Percentiles rank a stretch among this genome's conserved stretches.
These are phyloP conservation scores for Cecidostiba fungosa DNA, from an alignment of 2,888 invertebrate species.

Conservation along the genomic window DNA sequence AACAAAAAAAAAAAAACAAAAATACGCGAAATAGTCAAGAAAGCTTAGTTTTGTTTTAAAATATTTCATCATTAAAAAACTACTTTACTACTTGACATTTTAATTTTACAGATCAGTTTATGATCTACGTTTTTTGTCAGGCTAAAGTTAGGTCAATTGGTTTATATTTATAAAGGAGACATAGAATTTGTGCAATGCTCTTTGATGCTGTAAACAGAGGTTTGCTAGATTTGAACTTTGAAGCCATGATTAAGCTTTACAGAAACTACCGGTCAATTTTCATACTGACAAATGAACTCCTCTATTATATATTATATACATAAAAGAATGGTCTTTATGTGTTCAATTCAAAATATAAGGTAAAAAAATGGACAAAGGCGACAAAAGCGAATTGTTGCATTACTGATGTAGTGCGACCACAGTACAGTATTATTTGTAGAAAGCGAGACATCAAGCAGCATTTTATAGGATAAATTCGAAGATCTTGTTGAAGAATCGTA, in stretches of 20 bases:
- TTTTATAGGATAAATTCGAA: constrained; percentile 43
- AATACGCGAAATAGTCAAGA: background rate
- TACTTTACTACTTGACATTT: background rate
- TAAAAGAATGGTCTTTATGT: constrained; percentile 59
- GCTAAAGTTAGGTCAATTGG: background rate
- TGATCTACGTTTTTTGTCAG: background rate
- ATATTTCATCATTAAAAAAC: background rate
- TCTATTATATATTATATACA: constrained; percentile 30
- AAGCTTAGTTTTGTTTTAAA: background rate
- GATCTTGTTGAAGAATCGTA: constrained; percentile 55
- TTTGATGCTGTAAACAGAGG: constrained; percentile 33
- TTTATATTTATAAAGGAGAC: constrained; percentile 36
- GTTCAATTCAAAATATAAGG: constrained; percentile 42
- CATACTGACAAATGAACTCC: constrained; percentile 18
- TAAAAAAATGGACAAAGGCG: constrained; percentile 1
- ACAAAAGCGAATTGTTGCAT: constrained; percentile 41
- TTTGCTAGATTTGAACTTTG: constrained; percentile 28
- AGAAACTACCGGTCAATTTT: constrained; percentile 52
- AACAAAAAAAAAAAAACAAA: background rate
- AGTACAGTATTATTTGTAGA: constrained; percentile 64
- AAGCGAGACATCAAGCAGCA: constrained; percentile 40
- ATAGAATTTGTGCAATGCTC: constrained; percentile 51
- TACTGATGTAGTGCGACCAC: constrained; percentile 25
- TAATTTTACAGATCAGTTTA: background rate
- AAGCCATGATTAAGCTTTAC: constrained; percentile 45